These are phyloP conservation scores for Mormyrops boulengeri DNA, from an alignment of 2,797 vertebrate species.

Conservation along the genomic window DNA sequence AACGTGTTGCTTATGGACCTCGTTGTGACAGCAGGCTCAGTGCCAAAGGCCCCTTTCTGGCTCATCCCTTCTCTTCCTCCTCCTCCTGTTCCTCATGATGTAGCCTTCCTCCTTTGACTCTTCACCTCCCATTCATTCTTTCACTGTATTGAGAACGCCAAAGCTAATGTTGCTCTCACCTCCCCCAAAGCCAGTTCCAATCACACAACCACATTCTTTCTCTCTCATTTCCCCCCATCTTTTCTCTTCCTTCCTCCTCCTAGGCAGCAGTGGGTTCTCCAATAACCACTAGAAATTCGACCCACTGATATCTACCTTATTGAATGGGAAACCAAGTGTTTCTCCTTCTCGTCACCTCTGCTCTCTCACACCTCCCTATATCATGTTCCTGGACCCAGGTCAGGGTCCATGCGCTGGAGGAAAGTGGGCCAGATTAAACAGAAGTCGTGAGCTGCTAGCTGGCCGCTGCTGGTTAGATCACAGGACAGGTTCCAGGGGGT, in stretches of 20 bases:
- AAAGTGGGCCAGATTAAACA: background rate
- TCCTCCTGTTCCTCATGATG: background rate
- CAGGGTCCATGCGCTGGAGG: background rate
- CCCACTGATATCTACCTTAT: background rate
- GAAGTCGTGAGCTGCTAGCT: background rate
- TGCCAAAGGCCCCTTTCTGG: background rate
- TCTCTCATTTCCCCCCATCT: background rate
- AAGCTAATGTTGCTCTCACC: background rate
- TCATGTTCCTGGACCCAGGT: background rate
- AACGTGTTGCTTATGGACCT: background rate
- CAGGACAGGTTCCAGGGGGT: background rate
- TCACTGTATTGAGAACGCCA: background rate
- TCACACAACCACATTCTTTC: background rate
- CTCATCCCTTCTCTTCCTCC: background rate
- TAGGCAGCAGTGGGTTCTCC: background rate
- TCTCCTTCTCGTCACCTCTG: background rate
- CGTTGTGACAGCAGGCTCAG: background rate
- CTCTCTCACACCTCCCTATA: background rate
- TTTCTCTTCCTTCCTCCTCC: background rate
- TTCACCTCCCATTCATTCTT: background rate
- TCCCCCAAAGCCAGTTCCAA: background rate
- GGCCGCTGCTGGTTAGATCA: background rate
- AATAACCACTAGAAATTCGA: background rate
- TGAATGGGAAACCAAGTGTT: background rate
- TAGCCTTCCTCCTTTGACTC: background rate